Evolutionary conservation across 2,888 invertebrate species (phyloP).

Genomic region (Morpho helenor): DNA sequence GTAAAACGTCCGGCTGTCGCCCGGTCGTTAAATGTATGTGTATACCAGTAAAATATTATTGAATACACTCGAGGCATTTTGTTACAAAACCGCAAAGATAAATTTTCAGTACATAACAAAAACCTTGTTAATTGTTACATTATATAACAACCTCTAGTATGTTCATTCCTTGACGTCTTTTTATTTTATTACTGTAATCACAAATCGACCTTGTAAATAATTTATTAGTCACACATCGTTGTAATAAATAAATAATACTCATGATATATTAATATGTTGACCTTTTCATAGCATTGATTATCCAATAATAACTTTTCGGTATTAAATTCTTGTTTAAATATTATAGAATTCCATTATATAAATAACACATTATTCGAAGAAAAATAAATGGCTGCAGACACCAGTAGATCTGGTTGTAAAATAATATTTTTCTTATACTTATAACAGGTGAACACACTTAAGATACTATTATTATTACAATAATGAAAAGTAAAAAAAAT

Average conservation of each 20-base stretch:
- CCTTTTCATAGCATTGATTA: slow-evolving; percentile 12
- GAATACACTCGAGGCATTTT: not conserved
- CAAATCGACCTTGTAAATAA: slow-evolving; percentile 17
- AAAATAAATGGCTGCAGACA: too few relatives aligned
- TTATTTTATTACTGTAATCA: slow-evolving; percentile 5
- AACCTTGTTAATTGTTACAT: slow-evolving; percentile 3
- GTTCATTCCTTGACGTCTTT: slow-evolving; percentile 9
- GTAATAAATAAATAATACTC: slow-evolving; percentile 15
- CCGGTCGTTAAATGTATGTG: too few relatives aligned
- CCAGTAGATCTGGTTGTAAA: too few relatives aligned
- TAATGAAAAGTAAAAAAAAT: too few relatives aligned
- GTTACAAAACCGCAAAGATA: slow-evolving; percentile 7
- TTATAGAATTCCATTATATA: not conserved
- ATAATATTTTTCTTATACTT: too few relatives aligned
- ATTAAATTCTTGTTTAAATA: too few relatives aligned
- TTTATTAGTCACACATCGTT: slow-evolving; percentile 19
- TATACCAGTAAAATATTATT: not conserved
- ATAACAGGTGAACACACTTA: too few relatives aligned
- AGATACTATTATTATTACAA: too few relatives aligned
- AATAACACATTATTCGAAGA: not conserved
- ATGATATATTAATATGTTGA: slow-evolving; percentile 17
- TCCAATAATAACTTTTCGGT: not conserved
- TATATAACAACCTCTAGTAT: slow-evolving; percentile 2
- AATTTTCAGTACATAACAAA: slow-evolving; percentile 5
- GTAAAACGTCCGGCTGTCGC: too few relatives aligned